phyloP scores from a whole-genome alignment of 2,888 invertebrate species.

The Nipponacmea schrenckii region DNA sequence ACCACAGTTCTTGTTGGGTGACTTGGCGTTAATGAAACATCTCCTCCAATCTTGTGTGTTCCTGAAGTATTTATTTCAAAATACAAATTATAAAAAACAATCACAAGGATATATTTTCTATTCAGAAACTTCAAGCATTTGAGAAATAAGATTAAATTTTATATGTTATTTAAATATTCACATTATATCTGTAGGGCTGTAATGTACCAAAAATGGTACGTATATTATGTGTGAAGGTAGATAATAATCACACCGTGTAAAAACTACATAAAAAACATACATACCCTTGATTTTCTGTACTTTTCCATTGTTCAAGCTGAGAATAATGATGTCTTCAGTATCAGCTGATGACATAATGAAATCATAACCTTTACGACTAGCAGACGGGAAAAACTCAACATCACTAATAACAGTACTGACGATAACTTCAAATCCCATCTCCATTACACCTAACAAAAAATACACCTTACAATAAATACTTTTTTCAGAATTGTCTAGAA shows the following conservation, averaged over 20 bases:
- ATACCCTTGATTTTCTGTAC: slow-evolving; percentile 82
- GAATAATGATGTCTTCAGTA: slow-evolving; percentile 78
- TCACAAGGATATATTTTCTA: too few species aligned
- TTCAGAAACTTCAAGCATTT: slow-evolving; percentile 33
- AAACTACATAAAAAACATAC: slow-evolving; percentile 59
- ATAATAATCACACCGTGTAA: too few species aligned
- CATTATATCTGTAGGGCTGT: too few species aligned
- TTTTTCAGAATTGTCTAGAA: not conserved
- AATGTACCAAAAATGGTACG: too few species aligned
- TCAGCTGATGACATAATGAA: slow-evolving; percentile 79
- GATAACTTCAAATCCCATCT: slow-evolving; percentile 80
- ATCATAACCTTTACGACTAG: slow-evolving; percentile 79
- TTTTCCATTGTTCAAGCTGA: slow-evolving; percentile 76
- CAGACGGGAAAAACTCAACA: slow-evolving; percentile 79
- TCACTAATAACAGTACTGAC: slow-evolving; percentile 80
- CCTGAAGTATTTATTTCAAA: not conserved
- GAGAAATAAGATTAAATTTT: slow-evolving; percentile 13
- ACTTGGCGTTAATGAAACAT: slow-evolving; percentile 71
- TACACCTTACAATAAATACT: not conserved
- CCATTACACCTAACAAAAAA: slow-evolving; percentile 70
- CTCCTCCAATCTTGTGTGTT: slow-evolving; percentile 12
- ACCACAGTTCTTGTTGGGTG: slow-evolving; percentile 77
- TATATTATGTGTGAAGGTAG: too few species aligned
- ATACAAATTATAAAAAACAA: too few species aligned
- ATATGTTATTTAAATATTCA: too few species aligned